Percentiles rank a stretch among this genome's conserved stretches.
Conservation (phyloP, 2,113 vertebrate genomes). For the Cottus gobio region DNA sequence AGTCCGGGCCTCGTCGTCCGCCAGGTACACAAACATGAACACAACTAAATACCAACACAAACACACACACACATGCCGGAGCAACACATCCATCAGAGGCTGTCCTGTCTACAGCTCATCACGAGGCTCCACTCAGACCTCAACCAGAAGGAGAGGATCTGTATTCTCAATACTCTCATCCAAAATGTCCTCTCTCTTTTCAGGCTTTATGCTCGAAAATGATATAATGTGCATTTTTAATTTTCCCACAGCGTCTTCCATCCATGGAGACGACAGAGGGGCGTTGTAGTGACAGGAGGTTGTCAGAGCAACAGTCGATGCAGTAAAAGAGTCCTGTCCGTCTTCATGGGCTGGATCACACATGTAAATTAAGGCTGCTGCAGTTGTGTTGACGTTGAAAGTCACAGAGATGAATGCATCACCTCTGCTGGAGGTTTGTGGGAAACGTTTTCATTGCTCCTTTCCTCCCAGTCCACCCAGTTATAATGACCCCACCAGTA, state of each 20-base stretch:
- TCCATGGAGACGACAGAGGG: constrained; percentile 11
- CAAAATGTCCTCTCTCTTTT: background rate
- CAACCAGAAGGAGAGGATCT: background rate
- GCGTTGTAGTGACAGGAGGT: constrained; percentile 65
- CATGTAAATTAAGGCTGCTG: constrained; percentile 47
- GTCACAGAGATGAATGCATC: constrained; percentile 33
- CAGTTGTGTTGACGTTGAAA: constrained; percentile 16
- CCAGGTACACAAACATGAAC: constrained; percentile 56
- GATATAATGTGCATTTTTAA: background rate
- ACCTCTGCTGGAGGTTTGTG: constrained; percentile 11
- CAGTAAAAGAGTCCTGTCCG: constrained; percentile 55
- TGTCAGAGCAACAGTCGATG: constrained; percentile 57
- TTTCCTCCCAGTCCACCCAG: background rate
- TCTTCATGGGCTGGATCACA: constrained; percentile 58
- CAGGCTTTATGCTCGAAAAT: background rate
- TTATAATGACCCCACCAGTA: background rate
- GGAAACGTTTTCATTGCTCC: background rate
- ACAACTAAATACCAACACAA: background rate
- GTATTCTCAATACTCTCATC: background rate
- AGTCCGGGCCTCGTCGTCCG: constrained; percentile 20
- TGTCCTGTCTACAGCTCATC: background rate
- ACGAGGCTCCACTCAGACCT: background rate
- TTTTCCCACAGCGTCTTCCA: constrained; percentile 1
- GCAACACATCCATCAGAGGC: background rate
- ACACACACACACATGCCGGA: background rate